Percentiles rank a stretch among this genome's conserved stretches.
Conservation (phyloP, 2,113 vertebrate genomes). For the Astatoreochromis straeleni region DNA sequence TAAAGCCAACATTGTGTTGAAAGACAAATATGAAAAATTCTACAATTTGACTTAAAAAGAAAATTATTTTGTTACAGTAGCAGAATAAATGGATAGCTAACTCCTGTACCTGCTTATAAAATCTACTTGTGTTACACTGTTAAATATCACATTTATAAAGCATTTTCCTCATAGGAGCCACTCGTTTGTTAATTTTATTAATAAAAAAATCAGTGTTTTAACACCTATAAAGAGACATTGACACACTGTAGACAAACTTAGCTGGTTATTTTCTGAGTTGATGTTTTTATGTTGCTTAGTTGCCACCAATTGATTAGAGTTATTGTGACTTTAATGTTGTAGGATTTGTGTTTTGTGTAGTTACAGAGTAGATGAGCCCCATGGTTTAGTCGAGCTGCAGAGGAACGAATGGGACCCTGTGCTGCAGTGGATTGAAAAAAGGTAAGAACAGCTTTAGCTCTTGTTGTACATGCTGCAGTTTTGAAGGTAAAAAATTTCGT, state of each 20-base stretch:
- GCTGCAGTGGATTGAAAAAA: conserved; percentile 86
- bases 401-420: conserved; percentile 93
- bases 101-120: not conserved
- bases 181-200: not conserved
- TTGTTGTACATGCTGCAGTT: not conserved
- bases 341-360: conserved; percentile 56
- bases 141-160: not conserved
- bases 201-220: not conserved
- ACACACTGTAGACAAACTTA: rapidly evolving
- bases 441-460: conserved; percentile 59
- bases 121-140: not conserved
- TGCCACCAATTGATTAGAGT: not conserved
- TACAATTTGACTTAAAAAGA: not conserved
- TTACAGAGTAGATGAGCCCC: conserved; percentile 92
- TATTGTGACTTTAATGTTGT: not conserved
- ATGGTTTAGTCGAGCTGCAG: conserved; percentile 87
- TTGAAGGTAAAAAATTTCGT: rapidly evolving
- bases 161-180: not conserved
- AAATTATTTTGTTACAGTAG: not conserved
- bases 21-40: not conserved
- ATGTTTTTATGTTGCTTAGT: not conserved
- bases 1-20: not conserved
- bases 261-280: not conserved
- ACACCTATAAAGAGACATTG: not conserved
- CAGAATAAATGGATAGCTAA: not conserved